A percentile compares a stretch with the other conserved stretches of the same genome.
Conservation (phyloP, 30 jellyfish, hydroid and myxozoan species). For the Aurelia coerulea region DNA sequence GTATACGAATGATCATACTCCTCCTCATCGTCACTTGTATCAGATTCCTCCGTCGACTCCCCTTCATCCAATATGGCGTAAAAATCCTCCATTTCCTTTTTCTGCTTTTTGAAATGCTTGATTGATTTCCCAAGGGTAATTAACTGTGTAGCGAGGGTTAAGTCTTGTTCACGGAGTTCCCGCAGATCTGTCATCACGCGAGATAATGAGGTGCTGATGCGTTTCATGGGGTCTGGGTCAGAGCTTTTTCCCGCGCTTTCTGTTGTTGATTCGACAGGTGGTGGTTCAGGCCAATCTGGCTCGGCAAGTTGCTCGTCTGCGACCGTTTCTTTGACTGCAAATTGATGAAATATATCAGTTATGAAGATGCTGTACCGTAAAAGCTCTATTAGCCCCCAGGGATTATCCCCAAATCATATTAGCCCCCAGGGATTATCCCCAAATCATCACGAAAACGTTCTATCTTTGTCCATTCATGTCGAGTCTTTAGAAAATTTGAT, state of each 20-base stretch:
- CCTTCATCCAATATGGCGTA: constrained; percentile 51
- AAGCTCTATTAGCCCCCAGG: too few relatives aligned
- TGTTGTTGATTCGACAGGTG: neutral
- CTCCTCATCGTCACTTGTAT: constrained; percentile 65
- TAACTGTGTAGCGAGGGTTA: constrained; percentile 79
- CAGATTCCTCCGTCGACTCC: constrained; percentile 40
- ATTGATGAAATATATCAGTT: too few relatives aligned
- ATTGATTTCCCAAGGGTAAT: constrained; percentile 83
- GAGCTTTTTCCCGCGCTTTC: constrained; percentile 1
- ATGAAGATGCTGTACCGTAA: too few relatives aligned
- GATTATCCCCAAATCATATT: too few relatives aligned
- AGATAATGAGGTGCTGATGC: constrained; percentile 75
- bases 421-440: too few relatives aligned
- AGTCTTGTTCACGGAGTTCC: constrained; percentile 82
- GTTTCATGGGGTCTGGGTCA: constrained; percentile 62
- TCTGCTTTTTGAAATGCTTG: constrained; percentile 75
- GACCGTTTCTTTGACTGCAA: neutral
- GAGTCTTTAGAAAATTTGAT: too few relatives aligned
- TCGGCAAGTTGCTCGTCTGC: neutral
- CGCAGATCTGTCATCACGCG: constrained; percentile 84
- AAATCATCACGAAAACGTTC: too few relatives aligned
- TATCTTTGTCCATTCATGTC: too few relatives aligned
- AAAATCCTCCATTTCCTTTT: constrained; percentile 64
- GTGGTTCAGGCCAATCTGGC: neutral
- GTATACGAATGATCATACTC: constrained; percentile 22